phyloP scores from a whole-genome alignment of 2,888 invertebrate species.

The Elegia similella region DNA sequence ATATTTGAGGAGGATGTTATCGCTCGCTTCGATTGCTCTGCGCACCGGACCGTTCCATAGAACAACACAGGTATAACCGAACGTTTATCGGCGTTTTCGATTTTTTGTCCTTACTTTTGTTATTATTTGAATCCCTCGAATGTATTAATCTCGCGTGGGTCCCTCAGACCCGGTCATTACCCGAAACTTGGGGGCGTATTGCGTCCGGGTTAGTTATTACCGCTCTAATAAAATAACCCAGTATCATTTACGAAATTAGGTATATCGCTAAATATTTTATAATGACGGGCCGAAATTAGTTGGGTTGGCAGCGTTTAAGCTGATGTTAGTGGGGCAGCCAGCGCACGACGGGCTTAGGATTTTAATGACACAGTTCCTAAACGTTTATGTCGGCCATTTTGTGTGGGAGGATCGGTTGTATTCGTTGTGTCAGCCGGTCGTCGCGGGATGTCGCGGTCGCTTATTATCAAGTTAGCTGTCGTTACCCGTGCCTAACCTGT shows the following conservation, averaged over 20 bases:
- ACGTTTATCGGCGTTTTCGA: constrained; percentile 73
- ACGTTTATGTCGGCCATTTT: constrained; percentile 42
- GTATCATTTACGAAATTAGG: constrained; percentile 78
- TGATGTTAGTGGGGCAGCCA: constrained; percentile 50
- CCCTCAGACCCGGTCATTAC: constrained; percentile 74
- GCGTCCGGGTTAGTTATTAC: constrained; percentile 77
- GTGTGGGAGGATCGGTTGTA: constrained; percentile 38
- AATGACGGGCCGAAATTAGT: constrained; percentile 66
- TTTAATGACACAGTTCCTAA: constrained; percentile 54
- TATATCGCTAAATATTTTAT: constrained; percentile 81
- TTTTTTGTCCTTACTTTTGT: constrained; percentile 75
- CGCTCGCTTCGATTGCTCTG: constrained; percentile 54
- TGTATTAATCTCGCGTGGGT: constrained; percentile 78
- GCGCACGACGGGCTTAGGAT: constrained; percentile 40
- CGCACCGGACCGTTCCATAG: constrained; percentile 46
- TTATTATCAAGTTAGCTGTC: constrained; percentile 59
- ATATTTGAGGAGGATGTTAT: constrained; percentile 75
- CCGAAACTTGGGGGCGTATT: constrained; percentile 77
- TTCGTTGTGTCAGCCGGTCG: constrained; percentile 44
- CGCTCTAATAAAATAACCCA: constrained; percentile 75
- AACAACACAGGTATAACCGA: constrained; percentile 66
- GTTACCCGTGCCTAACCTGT: constrained; percentile 27
- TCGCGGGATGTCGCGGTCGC: constrained; percentile 39
- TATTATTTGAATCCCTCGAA: constrained; percentile 73
- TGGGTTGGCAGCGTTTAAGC: constrained; percentile 61